These are phyloP conservation scores for Ameiurus melas DNA, from an alignment of 2,113 vertebrate genomes.

Conservation along the genomic window DNA sequence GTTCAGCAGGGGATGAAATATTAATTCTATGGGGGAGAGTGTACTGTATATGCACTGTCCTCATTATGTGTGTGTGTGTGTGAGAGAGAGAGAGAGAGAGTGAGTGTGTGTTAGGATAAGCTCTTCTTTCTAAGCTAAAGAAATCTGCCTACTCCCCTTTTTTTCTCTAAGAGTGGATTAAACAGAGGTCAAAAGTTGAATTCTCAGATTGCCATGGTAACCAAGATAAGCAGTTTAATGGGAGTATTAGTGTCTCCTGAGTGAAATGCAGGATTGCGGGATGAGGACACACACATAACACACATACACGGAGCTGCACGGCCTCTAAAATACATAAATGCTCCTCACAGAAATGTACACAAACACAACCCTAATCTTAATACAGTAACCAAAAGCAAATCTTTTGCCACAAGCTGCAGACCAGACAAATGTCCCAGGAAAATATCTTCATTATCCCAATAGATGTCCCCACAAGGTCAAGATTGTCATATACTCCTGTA, in stretches of 20 bases:
- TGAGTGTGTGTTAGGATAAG: slow-evolving; percentile 19
- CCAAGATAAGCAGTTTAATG: slow-evolving; percentile 46
- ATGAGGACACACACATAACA: slow-evolving; percentile 22
- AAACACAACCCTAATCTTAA: background rate
- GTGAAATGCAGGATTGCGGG: slow-evolving; percentile 27
- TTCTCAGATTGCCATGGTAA: slow-evolving; percentile 53
- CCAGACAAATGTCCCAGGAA: too few species aligned
- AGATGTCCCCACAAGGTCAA: background rate
- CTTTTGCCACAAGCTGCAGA: background rate
- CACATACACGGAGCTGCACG: background rate
- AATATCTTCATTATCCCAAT: too few species aligned
- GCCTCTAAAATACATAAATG: background rate
- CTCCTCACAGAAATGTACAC: background rate
- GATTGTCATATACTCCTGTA: background rate
- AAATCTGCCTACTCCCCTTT: slow-evolving; percentile 38
- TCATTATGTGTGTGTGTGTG: background rate
- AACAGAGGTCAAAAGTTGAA: slow-evolving; percentile 46
- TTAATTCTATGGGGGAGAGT: background rate
- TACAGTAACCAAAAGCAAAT: background rate
- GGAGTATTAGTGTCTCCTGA: slow-evolving; percentile 39
- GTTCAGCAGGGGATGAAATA: background rate
- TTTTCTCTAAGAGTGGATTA: slow-evolving; percentile 49
- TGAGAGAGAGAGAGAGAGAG: slow-evolving; percentile 10
- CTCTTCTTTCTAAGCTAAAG: slow-evolving; percentile 40
- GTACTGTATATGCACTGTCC: background rate